phyloP scores from a whole-genome alignment of 2,797 vertebrate genomes.

The Bradypodion ventrale region DNA sequence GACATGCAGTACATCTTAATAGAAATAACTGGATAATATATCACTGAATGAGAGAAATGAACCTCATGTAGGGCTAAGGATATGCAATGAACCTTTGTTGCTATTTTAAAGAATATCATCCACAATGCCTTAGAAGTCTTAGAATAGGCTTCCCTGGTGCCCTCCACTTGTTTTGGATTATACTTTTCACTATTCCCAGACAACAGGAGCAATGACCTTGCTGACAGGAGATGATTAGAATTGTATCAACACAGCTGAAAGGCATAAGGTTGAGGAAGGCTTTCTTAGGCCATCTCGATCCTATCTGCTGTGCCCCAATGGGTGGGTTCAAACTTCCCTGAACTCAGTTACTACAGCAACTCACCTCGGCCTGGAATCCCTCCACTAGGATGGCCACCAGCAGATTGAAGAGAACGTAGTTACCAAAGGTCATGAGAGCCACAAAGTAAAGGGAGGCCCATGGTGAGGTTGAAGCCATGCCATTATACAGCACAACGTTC shows the following conservation, averaged over 20 bases:
- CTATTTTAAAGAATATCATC: not conserved
- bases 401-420: slow-evolving; percentile 98
- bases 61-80: not conserved
- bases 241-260: not conserved
- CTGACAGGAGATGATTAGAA: not conserved
- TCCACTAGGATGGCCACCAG: slow-evolving; percentile 97
- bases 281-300: not conserved
- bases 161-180: not conserved
- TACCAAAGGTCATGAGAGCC: slow-evolving; percentile 98
- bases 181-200: not conserved
- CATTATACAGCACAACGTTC: slow-evolving; percentile 98
- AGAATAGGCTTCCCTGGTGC: not conserved
- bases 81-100: not conserved
- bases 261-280: not conserved
- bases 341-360: slow-evolving; percentile 20
- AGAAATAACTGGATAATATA: not conserved
- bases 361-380: slow-evolving; percentile 98
- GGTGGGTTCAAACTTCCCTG: not conserved
- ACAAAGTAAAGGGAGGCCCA: slow-evolving; percentile 98
- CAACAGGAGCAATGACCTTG: not conserved
- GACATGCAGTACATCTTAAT: not conserved
- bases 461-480: slow-evolving; percentile 96
- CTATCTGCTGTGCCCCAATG: not conserved
- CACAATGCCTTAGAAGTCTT: not conserved
- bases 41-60: not conserved